These are phyloP conservation scores for Drosophila trapezifrons DNA, from an alignment of 1,140 invertebrate species.

Conservation along the genomic window DNA sequence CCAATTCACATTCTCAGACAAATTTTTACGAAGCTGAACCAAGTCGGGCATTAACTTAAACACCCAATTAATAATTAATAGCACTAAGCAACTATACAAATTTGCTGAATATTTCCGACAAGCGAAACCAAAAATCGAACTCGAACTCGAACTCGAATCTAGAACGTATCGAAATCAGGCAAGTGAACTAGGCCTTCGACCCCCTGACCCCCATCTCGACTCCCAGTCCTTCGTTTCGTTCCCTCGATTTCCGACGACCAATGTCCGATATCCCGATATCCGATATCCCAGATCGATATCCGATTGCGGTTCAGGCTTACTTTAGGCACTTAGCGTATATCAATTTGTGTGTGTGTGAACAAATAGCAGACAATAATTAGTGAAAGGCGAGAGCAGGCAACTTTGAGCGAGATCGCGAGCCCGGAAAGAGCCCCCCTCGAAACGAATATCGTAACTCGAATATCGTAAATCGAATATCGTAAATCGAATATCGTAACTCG, in stretches of 20 bases:
- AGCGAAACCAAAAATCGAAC: conserved; percentile 29
- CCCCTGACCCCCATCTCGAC: conserved; percentile 12
- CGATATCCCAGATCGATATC: conserved; percentile 6
- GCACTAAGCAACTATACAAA: conserved; percentile 58
- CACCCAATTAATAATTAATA: conserved; percentile 48
- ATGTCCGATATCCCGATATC: conserved; percentile 13
- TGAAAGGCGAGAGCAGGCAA: conserved; percentile 45
- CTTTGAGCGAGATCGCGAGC: conserved; percentile 32
- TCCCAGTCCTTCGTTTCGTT: conserved; percentile 41
- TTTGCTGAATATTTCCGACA: conserved; percentile 77
- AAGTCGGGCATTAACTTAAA: conserved; percentile 27
- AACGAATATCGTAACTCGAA: neutral
- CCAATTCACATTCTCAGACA: conserved; percentile 79
- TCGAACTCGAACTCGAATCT: conserved; percentile 34
- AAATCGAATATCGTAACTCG: neutral
- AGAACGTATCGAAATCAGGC: conserved; percentile 20
- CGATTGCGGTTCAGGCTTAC: conserved; percentile 34
- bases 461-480: neutral
- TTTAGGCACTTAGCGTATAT: conserved; percentile 54
- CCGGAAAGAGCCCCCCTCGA: conserved; percentile 13
- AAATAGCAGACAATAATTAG: conserved; percentile 84
- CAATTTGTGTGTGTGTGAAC: conserved; percentile 70
- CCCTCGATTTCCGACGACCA: conserved; percentile 31
- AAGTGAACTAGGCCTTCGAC: conserved; percentile 26
- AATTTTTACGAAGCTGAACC: conserved; percentile 49